Base-by-base conservation (phyloP, 2,888 invertebrate species). In the Dicyrtoma fusca region DNA sequence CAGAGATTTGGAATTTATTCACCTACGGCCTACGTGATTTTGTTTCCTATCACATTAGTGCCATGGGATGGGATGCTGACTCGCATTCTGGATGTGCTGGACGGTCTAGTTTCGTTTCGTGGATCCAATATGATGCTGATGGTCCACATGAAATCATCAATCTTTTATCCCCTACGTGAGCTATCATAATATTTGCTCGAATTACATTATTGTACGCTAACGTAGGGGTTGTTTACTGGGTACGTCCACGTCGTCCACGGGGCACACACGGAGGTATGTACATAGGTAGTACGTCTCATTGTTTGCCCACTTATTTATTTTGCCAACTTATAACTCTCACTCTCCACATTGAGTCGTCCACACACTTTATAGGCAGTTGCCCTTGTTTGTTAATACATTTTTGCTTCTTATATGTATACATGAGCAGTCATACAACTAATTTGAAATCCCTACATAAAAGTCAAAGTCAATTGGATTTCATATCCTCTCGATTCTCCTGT, bases 141-240 rank as follows among this genome's bases (percentile, higher is more conserved):
- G 25, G 61, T 26, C 26, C 34, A 61, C n/a, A 34, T 61, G 61
- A 61, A 61, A 64, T 64, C 64, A 64, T 64, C 64, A 64, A 64
- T 64, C 64, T 64, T 64, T 64, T 45, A 47, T 45, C 45, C 57
- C 26, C 64, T 45, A 47, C 64, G 64, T 64, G 64, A 64, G 64
- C 64, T 64, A 47, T 64, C 64, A 64, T 64, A 64, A 64, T 64
- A 64, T 64, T 64, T 64, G 64, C 64, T 34, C 34, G 34, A 34
- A 34, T 34, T 8, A 34, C 21, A 64, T 64, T 21, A 34, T 34
- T 34, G 34, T 34, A 34, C 17, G 25, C n/a, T n/a, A n/a, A n/a
- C n/a, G n/a, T n/a, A n/a, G n/a, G n/a, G n/a, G n/a, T n/a, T n/a
- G n/a, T n/a, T n/a, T 34, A 34, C 34, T 34, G 17, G 19, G 44